phyloP scores from a whole-genome alignment of 2,888 invertebrate genomes.

The Pecten maximus region DNA sequence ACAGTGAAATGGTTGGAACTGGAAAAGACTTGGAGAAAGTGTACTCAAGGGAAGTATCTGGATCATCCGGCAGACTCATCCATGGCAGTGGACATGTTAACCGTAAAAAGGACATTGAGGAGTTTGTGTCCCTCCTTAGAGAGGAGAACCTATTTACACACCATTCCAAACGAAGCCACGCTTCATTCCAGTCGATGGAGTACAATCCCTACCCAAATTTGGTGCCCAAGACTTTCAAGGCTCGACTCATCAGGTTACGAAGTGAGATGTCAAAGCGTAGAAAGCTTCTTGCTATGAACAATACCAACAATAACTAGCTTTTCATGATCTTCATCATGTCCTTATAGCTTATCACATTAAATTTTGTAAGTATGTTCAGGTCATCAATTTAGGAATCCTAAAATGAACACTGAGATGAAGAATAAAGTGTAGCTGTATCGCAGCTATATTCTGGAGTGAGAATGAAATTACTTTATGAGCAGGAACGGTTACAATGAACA shows the following conservation, averaged over 20 bases:
- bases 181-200: slow-evolving; percentile 36
- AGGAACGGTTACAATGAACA: too few relatives aligned
- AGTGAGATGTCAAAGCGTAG: slow-evolving; percentile 24
- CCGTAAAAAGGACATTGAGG: slow-evolving; percentile 41
- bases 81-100: slow-evolving; percentile 32
- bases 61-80: not conserved
- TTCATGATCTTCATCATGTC: too few relatives aligned
- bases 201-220: slow-evolving; percentile 34
- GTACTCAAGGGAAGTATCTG: slow-evolving; percentile 48
- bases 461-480: too few relatives aligned
- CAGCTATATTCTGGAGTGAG: too few relatives aligned
- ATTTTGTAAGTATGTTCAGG: too few relatives aligned
- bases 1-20: slow-evolving; percentile 58
- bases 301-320: too few relatives aligned
- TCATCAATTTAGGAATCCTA: too few relatives aligned
- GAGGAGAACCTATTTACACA: slow-evolving; percentile 43
- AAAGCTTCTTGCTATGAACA: too few relatives aligned
- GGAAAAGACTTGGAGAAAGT: slow-evolving; percentile 44
- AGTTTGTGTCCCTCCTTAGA: slow-evolving; percentile 44
- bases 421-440: too few relatives aligned
- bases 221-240: slow-evolving; percentile 25
- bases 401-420: too few relatives aligned
- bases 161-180: slow-evolving; percentile 40
- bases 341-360: too few relatives aligned
- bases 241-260: slow-evolving; percentile 28